Evolutionary conservation across 2,113 vertebrate species (phyloP), one percentile per base, ranked within the genome.

Genomic region (Nothobranchius furzeri): DNA sequence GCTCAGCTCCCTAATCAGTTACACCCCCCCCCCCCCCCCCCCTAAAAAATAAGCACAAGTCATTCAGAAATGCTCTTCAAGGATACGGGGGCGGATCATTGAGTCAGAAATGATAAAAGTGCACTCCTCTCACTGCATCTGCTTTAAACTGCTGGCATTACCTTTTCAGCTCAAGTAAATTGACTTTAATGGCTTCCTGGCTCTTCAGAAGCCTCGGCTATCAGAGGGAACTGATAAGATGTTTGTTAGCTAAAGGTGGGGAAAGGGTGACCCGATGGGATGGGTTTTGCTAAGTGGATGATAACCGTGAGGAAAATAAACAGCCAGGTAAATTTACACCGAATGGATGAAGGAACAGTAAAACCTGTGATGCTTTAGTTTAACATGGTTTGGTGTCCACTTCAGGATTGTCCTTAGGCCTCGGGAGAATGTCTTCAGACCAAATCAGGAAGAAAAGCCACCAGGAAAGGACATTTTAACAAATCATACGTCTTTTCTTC

Each of bases 1-100:
- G 81, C 81, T 58, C 24, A 78, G 83, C 69, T n/a, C 58, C 20
- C 54, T 62, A 68, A 80, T 69, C 40, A 35, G 74, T 68, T 76
- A 73, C 56, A 70, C 70, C 57, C 60, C 20, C 20, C 20, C 20
- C 20, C 20, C 20, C 20, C n/a, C n/a, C n/a, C n/a, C n/a, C n/a
- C n/a, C n/a, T n/a, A n/a, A n/a, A 60, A 62, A 69, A 53, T 53
- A 17, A 55, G 61, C 64, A 67, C 46, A 73, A 79, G 71, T 62
- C 76, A 55, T 67, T 74, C 48, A 72, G 71, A 71, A 61, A 60
- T 59, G 60, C 17, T 67, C 61, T 62, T 57, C 43, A 58, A 75
- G 40, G 52, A 70, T 62, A 57, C 43, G 9, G 58, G 46, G 72
- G 64, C 30, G 51, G 64, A 66, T 63, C 3, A 20, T 52, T 35